A percentile compares a stretch with the other conserved stretches of the same genome.
Conservation (phyloP, 92 coral and sea anemone species). For the Paragorgia papillata region DNA sequence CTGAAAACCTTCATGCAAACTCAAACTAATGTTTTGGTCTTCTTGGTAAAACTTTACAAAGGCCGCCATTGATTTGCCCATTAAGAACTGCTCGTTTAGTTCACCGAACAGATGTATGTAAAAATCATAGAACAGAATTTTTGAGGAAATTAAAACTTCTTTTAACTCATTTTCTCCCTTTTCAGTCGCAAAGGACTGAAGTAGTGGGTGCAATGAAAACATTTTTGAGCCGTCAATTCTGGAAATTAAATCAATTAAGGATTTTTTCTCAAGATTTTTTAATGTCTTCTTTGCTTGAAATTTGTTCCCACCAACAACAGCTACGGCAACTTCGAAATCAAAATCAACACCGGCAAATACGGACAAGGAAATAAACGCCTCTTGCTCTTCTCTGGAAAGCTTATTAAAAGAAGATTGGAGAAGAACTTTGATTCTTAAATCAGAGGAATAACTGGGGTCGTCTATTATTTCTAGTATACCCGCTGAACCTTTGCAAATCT, state of each 20-base stretch:
- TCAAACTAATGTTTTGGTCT: conserved; percentile 18
- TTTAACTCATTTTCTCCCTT: conserved; percentile 37
- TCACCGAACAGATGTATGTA: conserved; percentile 9
- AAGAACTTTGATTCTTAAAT: conserved; percentile 29
- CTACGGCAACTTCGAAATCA: conserved; percentile 16
- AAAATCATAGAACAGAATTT: neutral
- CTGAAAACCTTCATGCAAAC: conserved; percentile 23
- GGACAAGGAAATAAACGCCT: conserved; percentile 38
- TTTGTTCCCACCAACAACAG: conserved; percentile 26
- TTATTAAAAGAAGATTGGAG: conserved; percentile 36
- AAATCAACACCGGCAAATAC: conserved; percentile 19
- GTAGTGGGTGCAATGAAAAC: conserved; percentile 31
- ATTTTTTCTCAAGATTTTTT: conserved; percentile 15
- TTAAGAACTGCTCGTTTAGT: conserved; percentile 32
- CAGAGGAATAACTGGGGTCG: conserved; percentile 31
- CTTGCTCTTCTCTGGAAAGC: conserved; percentile 27
- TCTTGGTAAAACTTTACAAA: conserved; percentile 29
- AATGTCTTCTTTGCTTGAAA: conserved; percentile 7
- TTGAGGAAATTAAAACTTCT: conserved; percentile 18
- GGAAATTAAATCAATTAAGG: conserved; percentile 32
- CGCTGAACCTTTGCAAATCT: neutral
- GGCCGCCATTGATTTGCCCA: conserved; percentile 33
- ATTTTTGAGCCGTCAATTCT: neutral
- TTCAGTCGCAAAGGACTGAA: conserved; percentile 38
- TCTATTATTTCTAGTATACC: conserved; percentile 25